A percentile compares a stretch with the other conserved stretches of the same genome.
phyloP scores from a whole-genome alignment of 1,140 invertebrate genomes.

The Drosophila leontia region DNA sequence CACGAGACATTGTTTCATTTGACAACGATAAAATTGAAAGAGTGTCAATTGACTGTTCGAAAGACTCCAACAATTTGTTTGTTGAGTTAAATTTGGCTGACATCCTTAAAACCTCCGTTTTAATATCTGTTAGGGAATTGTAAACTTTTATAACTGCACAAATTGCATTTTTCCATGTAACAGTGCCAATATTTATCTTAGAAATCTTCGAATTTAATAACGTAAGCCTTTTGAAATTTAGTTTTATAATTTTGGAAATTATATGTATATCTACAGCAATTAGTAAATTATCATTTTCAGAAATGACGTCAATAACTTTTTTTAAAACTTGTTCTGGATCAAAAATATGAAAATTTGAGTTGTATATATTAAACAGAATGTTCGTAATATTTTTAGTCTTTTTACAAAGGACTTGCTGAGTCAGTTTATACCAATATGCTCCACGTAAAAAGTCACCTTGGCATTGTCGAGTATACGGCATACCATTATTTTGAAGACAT shows the following conservation, averaged over 20 bases:
- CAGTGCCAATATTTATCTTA: not conserved
- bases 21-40: constrained; percentile 32
- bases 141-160: constrained; percentile 85
- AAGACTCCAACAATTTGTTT: constrained; percentile 86
- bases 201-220: not conserved
- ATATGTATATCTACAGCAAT: constrained; percentile 86
- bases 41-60: constrained; percentile 84
- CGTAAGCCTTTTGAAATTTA: constrained; percentile 5
- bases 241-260: constrained; percentile 84
- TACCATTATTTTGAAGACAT: constrained; percentile 65
- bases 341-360: constrained; percentile 11
- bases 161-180: constrained; percentile 49
- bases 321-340: constrained; percentile 42
- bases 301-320: constrained; percentile 54
- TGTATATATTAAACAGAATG: constrained; percentile 49
- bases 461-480: constrained; percentile 64
- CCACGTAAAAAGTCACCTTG: constrained; percentile 70
- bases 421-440: constrained; percentile 58
- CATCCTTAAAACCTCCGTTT: constrained; percentile 84
- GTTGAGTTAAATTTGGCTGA: constrained; percentile 86
- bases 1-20: not conserved
- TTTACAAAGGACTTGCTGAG: constrained; percentile 17
- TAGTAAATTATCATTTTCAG: constrained; percentile 55
- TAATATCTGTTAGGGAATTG: constrained; percentile 85
- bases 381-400: constrained; percentile 29